Evolutionary conservation across 2,113 vertebrate species (phyloP).

Genomic region (Chamaea fasciata): DNA sequence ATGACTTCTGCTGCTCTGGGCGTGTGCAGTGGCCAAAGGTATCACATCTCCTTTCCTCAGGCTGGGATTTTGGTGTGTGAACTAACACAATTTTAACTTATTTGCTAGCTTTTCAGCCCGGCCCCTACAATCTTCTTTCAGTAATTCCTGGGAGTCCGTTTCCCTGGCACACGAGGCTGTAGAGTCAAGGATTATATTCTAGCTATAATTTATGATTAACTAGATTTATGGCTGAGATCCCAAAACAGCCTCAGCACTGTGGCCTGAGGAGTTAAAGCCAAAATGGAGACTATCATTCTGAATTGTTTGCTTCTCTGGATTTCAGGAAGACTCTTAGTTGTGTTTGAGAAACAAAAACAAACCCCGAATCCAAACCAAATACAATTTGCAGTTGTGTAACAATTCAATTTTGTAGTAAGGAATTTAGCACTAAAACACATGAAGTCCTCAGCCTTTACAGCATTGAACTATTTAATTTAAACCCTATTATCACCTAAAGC

Average conservation of each 20-base stretch:
- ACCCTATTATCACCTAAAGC: constrained; percentile 48
- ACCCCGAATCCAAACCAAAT: neutral
- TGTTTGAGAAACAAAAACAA: constrained; percentile 48
- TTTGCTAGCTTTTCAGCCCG: constrained; percentile 10
- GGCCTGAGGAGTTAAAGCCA: constrained; percentile 44
- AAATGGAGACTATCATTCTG: constrained; percentile 39
- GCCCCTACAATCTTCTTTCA: constrained; percentile 47
- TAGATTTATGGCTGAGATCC: constrained; percentile 62
- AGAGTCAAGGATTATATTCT: constrained; percentile 37
- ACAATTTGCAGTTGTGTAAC: constrained; percentile 35
- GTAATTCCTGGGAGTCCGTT: constrained; percentile 53
- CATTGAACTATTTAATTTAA: constrained; percentile 41
- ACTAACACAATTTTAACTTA: constrained; percentile 27
- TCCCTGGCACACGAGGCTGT: constrained; percentile 9
- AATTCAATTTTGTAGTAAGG: constrained; percentile 41
- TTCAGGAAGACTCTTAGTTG: constrained; percentile 23
- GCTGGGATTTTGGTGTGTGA: constrained; percentile 9
- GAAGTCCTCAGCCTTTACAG: constrained; percentile 42
- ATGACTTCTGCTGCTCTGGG: constrained; percentile 31
- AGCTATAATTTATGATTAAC: constrained; percentile 66
- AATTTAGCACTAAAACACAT: neutral
- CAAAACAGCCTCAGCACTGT: constrained; percentile 20
- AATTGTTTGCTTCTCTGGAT: constrained; percentile 29
- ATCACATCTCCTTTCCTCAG: neutral
- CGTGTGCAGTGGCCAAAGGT: neutral